Evolutionary conservation across 2,797 vertebrate species (phyloP).

Genomic region (Hypotaenidia okinawae): DNA sequence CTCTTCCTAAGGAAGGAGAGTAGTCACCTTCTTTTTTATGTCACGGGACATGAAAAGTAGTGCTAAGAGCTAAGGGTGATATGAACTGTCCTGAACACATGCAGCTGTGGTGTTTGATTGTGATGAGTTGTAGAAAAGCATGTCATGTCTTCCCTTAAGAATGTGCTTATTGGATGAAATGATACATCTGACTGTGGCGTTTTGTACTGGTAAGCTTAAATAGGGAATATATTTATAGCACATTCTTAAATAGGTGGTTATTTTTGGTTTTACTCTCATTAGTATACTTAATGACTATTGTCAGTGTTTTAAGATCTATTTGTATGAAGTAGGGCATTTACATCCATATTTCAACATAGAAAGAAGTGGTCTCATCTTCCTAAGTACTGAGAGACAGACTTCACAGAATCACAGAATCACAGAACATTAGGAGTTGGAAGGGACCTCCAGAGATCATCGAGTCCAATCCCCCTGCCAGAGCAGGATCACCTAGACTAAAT

Average conservation of each 20-base stretch:
- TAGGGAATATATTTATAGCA: neutral
- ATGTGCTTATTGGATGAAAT: constrained; percentile 19
- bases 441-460: too few species aligned
- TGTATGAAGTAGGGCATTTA: neutral
- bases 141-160: constrained; percentile 1
- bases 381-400: neutral
- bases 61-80: neutral
- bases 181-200: neutral
- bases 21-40: neutral
- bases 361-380: constrained; percentile 11
- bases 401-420: neutral
- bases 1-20: neutral
- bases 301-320: neutral
- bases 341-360: neutral
- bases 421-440: too few species aligned
- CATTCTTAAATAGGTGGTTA: neutral
- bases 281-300: neutral
- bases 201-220: neutral
- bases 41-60: neutral
- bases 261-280: neutral
- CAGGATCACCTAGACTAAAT: too few species aligned
- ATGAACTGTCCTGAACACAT: neutral
- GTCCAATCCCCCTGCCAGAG: too few species aligned
- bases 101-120: neutral
- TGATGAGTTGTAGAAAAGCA: neutral